Conservation (phyloP, 64 coral and sea anemone genomes). For the Cladopsammia gracilis region DNA sequence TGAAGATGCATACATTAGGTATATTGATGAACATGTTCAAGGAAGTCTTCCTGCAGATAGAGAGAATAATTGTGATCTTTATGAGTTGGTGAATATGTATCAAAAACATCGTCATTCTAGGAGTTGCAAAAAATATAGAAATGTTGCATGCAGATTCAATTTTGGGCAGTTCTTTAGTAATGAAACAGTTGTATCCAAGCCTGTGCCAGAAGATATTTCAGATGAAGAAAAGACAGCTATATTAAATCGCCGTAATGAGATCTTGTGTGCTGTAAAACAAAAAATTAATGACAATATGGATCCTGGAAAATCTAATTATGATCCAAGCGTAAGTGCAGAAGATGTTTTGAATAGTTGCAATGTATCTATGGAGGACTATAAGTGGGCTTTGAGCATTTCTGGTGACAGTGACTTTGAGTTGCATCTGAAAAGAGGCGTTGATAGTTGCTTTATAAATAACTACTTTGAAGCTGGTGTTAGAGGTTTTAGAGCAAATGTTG, state of each 20-base stretch:
- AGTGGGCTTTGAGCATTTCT: no score
- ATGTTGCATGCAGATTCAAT: conserved; percentile 14
- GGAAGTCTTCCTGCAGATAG: not conserved
- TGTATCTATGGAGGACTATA: no score
- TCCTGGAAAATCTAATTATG: not conserved
- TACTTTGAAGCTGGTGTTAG: no score
- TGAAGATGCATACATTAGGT: not conserved
- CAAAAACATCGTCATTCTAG: not conserved
- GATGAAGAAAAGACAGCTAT: not conserved
- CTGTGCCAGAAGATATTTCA: not conserved
- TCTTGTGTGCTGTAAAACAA: not conserved
- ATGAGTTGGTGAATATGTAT: not conserved
- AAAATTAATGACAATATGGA: not conserved
- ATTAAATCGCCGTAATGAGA: not conserved
- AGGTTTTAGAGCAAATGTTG: no score
- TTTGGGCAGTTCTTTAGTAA: conserved; percentile 28
- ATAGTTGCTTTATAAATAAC: no score
- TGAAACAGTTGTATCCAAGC: not conserved
- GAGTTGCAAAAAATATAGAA: not conserved
- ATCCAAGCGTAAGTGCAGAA: not conserved
- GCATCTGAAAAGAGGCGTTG: no score
- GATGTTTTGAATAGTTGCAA: no score
- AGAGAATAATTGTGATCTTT: not conserved
- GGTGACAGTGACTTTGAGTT: no score
- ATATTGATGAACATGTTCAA: conserved; percentile 2